These are phyloP conservation scores for Macrobrachium nipponense DNA, from an alignment of 1,140 invertebrate genomes.

Conservation along the genomic window DNA sequence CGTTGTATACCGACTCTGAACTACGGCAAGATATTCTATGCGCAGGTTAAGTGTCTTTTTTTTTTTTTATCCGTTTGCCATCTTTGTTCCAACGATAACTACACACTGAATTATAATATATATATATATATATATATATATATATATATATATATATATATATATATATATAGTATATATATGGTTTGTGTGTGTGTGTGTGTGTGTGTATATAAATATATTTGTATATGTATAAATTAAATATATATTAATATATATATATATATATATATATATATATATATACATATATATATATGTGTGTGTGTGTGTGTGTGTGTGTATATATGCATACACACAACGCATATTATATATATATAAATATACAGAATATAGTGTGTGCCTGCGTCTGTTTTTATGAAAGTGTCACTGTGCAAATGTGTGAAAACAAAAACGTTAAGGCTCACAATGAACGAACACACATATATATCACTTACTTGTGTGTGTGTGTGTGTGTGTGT, in stretches of 20 bases:
- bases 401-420: too few species aligned
- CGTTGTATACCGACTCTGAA: too few species aligned
- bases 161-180: conserved; percentile 7
- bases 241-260: conserved; percentile 6
- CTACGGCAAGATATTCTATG: too few species aligned
- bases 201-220: neutral
- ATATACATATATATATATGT: neutral
- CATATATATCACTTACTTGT: too few species aligned
- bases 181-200: too few species aligned
- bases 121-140: conserved; percentile 9
- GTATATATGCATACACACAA: neutral
- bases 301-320: neutral
- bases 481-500: too few species aligned
- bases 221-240: neutral
- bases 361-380: neutral
- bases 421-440: too few species aligned
- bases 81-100: neutral
- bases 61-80: too few species aligned
- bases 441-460: too few species aligned
- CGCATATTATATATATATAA: neutral
- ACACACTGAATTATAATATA: too few species aligned
- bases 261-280: conserved; percentile 1
- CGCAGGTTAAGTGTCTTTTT: too few species aligned
- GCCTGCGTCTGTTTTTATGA: too few species aligned
- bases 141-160: conserved; percentile 18